Evolutionary conservation across 2,797 vertebrate species (phyloP), one percentile per base, ranked within the genome.

Genomic region (Argya squamiceps): DNA sequence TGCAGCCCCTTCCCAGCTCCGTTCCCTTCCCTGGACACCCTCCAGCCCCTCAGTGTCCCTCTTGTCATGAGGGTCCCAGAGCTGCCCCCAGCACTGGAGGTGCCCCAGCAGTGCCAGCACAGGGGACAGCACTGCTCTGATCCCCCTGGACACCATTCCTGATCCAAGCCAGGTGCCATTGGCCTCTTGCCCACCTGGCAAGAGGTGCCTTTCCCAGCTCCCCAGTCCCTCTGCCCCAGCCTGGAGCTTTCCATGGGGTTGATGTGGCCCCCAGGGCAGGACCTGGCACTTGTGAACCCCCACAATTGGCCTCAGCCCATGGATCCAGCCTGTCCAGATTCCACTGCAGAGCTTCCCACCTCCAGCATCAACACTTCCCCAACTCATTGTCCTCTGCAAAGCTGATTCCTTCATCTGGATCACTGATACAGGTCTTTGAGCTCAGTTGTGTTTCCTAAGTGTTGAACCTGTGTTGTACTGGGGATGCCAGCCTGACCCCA

Each of bases 1-100:
- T 71, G 34, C 18, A 58, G n/a, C 3, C 41, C 30, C 6, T 39
- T 53, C 46, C 37, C 76, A 46, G 56, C 37, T 46, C 10, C 0
- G 0, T 22, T 58, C 30, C 44, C 50, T 15, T 10, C 70, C 16
- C 44, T 76, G 76, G 6, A 8, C 44, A 4, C 0, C 0, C 22
- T 71, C 52, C 41, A 78, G 36, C 24, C 22, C n/a, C 47, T 73
- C 44, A 22, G 44, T 46, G 44, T 46, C 21, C 21, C 44, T 23
- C 44, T 46, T 46, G 44, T 46, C 44, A 12, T 46, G 44, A 23
- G 21, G 44, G 44, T 12, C 44, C 44, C 44, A 46, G 44, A 46
- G 44, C 44, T 23, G 44, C 21, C 21, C 44, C 44, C 44, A 46
- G 44, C 44, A 46, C 44, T 23, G 21, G 44, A 46, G 44, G 22